Evolutionary conservation across 2,113 vertebrate genomes (phyloP).

Genomic region (Laticauda colubrina): DNA sequence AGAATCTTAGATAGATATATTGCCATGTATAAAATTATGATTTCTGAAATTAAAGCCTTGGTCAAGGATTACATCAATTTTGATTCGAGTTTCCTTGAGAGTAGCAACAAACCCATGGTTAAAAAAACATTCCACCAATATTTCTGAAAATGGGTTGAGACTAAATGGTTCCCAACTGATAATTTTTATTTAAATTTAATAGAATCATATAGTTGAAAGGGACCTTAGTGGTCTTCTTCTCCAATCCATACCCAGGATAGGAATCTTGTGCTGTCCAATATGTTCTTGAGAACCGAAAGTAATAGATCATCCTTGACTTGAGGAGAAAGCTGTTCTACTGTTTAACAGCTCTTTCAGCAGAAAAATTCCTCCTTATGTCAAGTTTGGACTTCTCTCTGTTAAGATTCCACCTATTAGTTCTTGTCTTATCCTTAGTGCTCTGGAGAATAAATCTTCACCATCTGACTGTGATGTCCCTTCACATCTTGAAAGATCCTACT

Average conservation of each 20-base stretch:
- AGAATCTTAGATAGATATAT: not conserved
- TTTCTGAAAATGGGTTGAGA: not conserved
- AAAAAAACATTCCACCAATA: not conserved
- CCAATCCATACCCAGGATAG: not conserved
- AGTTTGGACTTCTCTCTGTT: no score
- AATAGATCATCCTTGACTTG: no score
- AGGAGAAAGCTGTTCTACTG: no score
- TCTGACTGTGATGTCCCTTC: not conserved
- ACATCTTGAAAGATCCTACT: not conserved
- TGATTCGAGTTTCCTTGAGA: not conserved
- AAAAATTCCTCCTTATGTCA: no score
- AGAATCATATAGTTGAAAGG: not conserved
- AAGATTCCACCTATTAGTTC: no score
- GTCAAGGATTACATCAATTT: not conserved
- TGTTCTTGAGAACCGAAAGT: no score
- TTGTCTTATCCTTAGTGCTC: no score
- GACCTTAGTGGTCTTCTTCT: not conserved
- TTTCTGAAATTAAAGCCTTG: not conserved
- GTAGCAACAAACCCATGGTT: not conserved
- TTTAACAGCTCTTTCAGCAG: no score
- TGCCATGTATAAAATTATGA: not conserved
- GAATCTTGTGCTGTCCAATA: not conserved
- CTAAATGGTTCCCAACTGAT: not conserved
- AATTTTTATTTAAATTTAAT: not conserved
- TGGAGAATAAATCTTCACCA: not conserved